Percentiles rank a stretch among this genome's conserved stretches.
phyloP scores from a whole-genome alignment of 1,140 invertebrate species.

The Nasonia vitripennis region DNA sequence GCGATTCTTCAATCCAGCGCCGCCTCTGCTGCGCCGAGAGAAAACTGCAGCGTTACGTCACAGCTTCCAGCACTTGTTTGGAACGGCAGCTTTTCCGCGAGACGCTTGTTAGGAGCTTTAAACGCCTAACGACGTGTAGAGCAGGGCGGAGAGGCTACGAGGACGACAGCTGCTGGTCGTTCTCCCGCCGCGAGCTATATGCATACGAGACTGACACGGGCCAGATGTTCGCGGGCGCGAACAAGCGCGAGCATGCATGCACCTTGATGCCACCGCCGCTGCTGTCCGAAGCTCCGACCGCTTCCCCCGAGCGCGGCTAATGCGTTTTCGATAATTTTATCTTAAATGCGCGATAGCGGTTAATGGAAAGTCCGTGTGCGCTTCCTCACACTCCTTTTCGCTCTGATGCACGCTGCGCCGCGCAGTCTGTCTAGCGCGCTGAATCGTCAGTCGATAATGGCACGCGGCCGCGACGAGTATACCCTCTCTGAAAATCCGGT shows the following conservation, averaged over 20 bases:
- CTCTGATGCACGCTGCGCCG: neutral
- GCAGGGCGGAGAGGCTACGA: neutral
- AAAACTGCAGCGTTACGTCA: too few species aligned
- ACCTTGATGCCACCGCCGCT: neutral
- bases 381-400: neutral
- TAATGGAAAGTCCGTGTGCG: constrained; percentile 46
- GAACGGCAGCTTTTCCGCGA: neutral
- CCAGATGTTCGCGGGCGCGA: constrained; percentile 44
- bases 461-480: neutral
- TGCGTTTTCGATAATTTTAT: constrained; percentile 55
- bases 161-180: constrained; percentile 40
- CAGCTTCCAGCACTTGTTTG: neutral
- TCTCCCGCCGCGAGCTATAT: constrained; percentile 33
- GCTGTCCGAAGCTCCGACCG: neutral
- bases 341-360: constrained; percentile 50
- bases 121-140: constrained; percentile 29
- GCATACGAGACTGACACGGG: neutral
- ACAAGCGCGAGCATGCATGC: constrained; percentile 30
- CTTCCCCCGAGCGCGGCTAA: constrained; percentile 2
- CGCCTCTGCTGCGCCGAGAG: constrained; percentile 18
- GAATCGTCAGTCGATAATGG: constrained; percentile 34
- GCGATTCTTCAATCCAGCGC: constrained; percentile 62
- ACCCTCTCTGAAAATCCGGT: neutral
- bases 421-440: neutral
- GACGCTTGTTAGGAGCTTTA: constrained; percentile 41